These are phyloP conservation scores for Apeltes quadracus DNA, from an alignment of 2,113 vertebrate genomes.

Conservation along the genomic window DNA sequence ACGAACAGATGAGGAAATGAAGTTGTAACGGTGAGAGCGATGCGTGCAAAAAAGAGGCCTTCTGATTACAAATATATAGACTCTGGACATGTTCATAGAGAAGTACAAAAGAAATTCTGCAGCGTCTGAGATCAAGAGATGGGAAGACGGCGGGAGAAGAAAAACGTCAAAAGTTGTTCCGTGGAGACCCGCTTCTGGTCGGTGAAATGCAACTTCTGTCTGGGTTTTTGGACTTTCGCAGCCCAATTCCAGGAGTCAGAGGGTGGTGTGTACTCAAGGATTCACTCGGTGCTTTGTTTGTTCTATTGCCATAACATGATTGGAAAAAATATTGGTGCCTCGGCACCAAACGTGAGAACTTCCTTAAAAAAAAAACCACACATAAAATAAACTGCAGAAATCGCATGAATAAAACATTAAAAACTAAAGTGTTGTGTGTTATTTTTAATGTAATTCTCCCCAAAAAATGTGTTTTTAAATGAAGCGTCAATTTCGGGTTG, in stretches of 20 bases:
- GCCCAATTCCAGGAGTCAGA: constrained; percentile 63
- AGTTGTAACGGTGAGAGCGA: constrained; percentile 72
- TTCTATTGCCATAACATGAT: constrained; percentile 62
- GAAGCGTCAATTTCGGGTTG: no score
- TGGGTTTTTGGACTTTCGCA: constrained; percentile 57
- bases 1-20: constrained; percentile 84
- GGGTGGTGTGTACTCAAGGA: constrained; percentile 62
- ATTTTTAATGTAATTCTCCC: constrained; percentile 20
- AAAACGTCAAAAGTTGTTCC: constrained; percentile 56
- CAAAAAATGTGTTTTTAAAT: no score
- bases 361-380: constrained; percentile 20
- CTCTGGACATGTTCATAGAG: neutral
- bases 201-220: constrained; percentile 47
- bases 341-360: constrained; percentile 47
- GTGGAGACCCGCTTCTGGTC: constrained; percentile 36
- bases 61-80: constrained; percentile 10
- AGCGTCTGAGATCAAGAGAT: constrained; percentile 1
- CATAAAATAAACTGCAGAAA: constrained; percentile 26
- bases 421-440: constrained; percentile 36
- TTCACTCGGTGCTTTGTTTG: constrained; percentile 72
- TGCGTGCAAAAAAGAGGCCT: neutral
- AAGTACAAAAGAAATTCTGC: neutral
- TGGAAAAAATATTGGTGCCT: constrained; percentile 60
- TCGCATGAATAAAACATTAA: constrained; percentile 56
- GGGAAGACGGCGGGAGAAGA: neutral